Evolutionary conservation across 2,797 vertebrate species (phyloP), one percentile per base, ranked within the genome.

Genomic region (Enteromius argenteus): DNA sequence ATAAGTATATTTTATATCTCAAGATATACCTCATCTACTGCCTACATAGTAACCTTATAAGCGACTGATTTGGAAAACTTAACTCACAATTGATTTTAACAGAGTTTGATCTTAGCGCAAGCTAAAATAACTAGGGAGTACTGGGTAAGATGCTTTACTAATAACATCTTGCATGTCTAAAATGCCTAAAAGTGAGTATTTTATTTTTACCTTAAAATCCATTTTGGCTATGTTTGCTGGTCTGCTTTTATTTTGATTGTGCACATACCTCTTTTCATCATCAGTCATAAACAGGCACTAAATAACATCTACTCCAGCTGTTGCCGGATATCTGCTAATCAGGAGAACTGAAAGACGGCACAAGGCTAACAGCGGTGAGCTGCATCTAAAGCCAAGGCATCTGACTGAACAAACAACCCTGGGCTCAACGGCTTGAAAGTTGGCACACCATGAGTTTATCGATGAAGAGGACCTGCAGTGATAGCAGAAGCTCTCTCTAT

Each of bases 301-400:
- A 37, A 74, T 74, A 53, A 37, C 49, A 56, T 74, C n/a, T 35
- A 56, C 53, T 74, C 49, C 72, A 74, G 49, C 72, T 56, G 19
- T 74, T 56, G 72, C 49, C 11, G 11, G 30, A 37, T 74, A 37
- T 56, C 49, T 74, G 49, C 72, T 74, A 74, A 74, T 56, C 72
- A 56, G 72, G 11, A 56, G 19, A 53, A 35, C 72, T 53, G 19
- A 42, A 42, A 74, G 46, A 74, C 5, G 3, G 72, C 30, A n/a
- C 30, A 37, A n/a, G 46, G 71, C 49, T 35, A 35, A 74, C 30
- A 53, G 30, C 46, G 11, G 27, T 19, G 17, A 53, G 17, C 46
- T 74, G 30, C 49, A 56, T 74, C 49, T 32, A 74, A 53, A 74
- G 30, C 72, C 72, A 27, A 58, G 51, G 74, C 53, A 76, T 58